Evolutionary conservation across 2,797 vertebrate genomes (phyloP).

Genomic region (Otolemur crassicaudatus): DNA sequence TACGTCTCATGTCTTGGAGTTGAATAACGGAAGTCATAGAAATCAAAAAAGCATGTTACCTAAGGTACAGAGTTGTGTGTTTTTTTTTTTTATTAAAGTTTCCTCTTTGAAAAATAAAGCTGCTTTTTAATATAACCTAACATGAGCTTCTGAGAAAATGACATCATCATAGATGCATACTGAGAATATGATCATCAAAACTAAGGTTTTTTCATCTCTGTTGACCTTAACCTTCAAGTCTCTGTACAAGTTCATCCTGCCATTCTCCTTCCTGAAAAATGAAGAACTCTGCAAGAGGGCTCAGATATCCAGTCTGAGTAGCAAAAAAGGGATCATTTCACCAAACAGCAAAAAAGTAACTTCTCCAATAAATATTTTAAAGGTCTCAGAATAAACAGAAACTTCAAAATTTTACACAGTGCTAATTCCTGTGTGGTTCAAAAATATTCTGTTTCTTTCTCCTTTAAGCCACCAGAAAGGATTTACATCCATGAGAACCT

Average conservation of each 20-base stretch:
- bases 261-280: conserved; percentile 3
- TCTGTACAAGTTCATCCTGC: neutral
- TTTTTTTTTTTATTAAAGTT: neutral
- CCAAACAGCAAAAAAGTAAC: neutral
- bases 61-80: neutral
- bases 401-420: neutral
- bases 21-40: neutral
- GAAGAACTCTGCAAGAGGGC: neutral
- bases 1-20: neutral
- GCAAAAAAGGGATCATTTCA: neutral
- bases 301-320: neutral
- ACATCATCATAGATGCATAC: neutral
- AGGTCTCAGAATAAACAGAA: neutral
- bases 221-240: conserved; percentile 19
- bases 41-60: neutral
- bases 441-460: conserved; percentile 16
- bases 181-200: neutral
- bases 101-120: neutral
- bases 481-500: neutral
- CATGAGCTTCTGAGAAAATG: neutral
- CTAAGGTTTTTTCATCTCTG: neutral
- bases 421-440: neutral
- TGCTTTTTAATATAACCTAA: neutral
- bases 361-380: neutral
- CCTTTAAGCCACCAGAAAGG: neutral